These are phyloP conservation scores for Drosophila sulfurigaster DNA, from an alignment of 1,140 invertebrate species.

Conservation along the genomic window DNA sequence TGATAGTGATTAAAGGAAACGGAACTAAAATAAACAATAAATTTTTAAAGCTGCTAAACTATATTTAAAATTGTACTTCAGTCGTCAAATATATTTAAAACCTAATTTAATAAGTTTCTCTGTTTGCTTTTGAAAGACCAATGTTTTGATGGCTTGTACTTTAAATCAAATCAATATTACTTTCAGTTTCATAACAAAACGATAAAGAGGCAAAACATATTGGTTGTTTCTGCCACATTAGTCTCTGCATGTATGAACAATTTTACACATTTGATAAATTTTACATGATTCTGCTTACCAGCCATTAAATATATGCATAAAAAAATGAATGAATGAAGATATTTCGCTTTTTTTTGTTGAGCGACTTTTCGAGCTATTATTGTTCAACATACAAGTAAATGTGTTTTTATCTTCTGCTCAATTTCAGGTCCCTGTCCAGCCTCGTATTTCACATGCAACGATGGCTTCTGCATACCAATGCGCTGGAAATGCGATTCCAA, in stretches of 20 bases:
- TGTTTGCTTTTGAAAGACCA: no score
- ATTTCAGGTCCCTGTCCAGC: conserved; percentile 74
- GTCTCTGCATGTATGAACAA: background rate
- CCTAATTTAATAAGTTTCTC: no score
- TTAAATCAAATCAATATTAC: no score
- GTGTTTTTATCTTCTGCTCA: conserved; percentile 46
- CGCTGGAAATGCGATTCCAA: conserved; percentile 88
- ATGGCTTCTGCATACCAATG: conserved; percentile 88
- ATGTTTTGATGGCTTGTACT: no score
- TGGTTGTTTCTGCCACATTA: background rate
- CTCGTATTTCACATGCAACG: conserved; percentile 88
- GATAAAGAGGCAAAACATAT: background rate
- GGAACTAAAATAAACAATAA: no score
- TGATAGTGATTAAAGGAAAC: no score
- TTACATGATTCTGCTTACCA: background rate
- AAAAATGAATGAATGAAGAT: background rate
- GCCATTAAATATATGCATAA: background rate
- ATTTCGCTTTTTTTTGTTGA: background rate
- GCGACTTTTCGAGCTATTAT: no score
- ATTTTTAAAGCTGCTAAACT: no score
- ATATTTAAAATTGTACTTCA: no score
- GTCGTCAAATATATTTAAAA: no score
- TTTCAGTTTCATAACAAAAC: no score
- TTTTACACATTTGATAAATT: background rate
- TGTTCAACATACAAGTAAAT: conserved; percentile 6